These are phyloP conservation scores for Rallus limicola DNA, from an alignment of 2,113 vertebrate species.

Conservation along the genomic window DNA sequence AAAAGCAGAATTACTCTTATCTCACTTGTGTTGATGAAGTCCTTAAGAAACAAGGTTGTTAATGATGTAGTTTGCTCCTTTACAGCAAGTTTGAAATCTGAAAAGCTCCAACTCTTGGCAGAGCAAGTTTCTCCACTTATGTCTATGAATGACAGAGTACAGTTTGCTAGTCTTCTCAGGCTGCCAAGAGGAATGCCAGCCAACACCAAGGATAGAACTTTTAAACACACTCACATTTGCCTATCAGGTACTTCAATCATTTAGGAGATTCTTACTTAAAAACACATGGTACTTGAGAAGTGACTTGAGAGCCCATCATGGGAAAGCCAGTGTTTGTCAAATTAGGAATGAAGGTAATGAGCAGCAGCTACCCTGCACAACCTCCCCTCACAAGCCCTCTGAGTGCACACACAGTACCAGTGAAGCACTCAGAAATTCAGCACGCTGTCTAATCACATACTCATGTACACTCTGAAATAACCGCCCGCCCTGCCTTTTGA, in stretches of 20 bases:
- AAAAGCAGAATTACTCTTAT: background rate
- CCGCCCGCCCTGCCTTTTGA: background rate
- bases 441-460: background rate
- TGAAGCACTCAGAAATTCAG: background rate
- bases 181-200: background rate
- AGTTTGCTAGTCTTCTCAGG: background rate
- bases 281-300: background rate
- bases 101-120: background rate
- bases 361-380: background rate
- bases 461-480: background rate
- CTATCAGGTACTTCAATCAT: background rate
- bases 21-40: background rate
- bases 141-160: background rate
- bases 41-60: accelerated
- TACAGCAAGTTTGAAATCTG: background rate
- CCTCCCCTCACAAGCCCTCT: background rate
- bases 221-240: background rate
- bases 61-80: background rate
- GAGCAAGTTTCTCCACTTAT: background rate
- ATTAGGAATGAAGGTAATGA: background rate
- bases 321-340: background rate
- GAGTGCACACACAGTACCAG: background rate
- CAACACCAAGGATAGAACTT: background rate
- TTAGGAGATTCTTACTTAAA: background rate
- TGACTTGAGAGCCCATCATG: background rate